Base-by-base conservation (phyloP, 2,888 invertebrate species). In the Lasioglossum marginatum region DNA sequence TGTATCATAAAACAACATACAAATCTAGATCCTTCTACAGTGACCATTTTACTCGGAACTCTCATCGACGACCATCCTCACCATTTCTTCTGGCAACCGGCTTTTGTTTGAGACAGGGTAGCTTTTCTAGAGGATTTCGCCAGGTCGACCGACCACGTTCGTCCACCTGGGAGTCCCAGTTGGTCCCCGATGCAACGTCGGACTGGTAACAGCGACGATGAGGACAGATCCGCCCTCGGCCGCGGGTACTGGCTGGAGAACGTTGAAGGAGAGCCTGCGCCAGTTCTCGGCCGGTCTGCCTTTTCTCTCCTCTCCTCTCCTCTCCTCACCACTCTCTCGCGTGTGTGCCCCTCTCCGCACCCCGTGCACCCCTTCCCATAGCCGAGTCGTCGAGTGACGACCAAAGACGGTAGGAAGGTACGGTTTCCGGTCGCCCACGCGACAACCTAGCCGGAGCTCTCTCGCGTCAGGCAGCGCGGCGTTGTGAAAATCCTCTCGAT, bases 351-450 rank as follows among this genome's bases (percentile, higher is more conserved):
- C 77, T 81, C 77, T 34, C 86, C 79, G 66, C 74, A 72, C 19
- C 27, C 66, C 85, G 76, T 72, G 75, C 70, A 40, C 85, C 82
- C 71, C 60, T 71, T 81, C 57, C 79, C 34, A 70, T 27, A 23
- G 75, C 31, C 31, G 85, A 86, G 91, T 77, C 91, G 86, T 87
- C 88, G 88, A 87, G 90, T 90, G 91, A 92, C 89, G 89, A 92
- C 93, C 92, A 93, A 93, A 95, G 92, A 93, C 92, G 93, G 95
- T 93, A 96, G 96, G 96, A 96, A 96, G 96, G 96, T 96, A 96
- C 96, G 96, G 95, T 96, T 95, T 96, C 95, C 93, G 94, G 94
- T 94, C 94, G 92, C 94, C 93, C 93, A 94, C 94, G 92, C 93
- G 91, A 91, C 91, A 91, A 91, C 92, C 93, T 93, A 92, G 93